Conservation (phyloP, 2,113 vertebrate species). For the Notechis scutatus region DNA sequence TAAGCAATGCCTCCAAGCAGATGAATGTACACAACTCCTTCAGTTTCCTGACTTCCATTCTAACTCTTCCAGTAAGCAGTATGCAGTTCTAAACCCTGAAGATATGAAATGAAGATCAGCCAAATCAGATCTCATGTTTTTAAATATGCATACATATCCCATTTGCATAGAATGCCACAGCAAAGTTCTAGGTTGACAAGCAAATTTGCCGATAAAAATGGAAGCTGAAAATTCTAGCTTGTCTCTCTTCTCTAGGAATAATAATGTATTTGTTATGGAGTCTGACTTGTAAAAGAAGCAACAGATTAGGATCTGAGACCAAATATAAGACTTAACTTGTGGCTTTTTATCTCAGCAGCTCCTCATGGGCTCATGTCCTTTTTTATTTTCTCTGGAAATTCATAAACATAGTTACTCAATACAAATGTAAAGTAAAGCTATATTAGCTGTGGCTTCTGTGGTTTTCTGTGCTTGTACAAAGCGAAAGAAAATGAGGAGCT, state of each 20-base stretch:
- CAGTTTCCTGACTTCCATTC: neutral
- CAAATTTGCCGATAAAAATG: neutral
- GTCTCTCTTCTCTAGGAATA: neutral
- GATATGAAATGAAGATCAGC: neutral
- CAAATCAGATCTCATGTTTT: neutral
- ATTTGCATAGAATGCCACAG: neutral
- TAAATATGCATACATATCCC: neutral
- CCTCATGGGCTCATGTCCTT: neutral
- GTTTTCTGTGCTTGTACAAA: neutral
- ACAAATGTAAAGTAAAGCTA: neutral
- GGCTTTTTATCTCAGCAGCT: neutral
- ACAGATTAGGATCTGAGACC: neutral
- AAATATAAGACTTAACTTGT: neutral
- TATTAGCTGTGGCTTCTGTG: neutral
- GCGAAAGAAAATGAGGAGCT: neutral
- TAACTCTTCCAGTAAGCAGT: neutral
- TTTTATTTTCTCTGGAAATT: neutral
- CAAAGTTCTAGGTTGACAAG: neutral
- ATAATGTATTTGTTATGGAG: neutral
- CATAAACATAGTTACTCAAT: neutral
- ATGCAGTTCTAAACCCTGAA: neutral
- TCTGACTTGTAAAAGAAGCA: neutral
- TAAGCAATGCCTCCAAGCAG: neutral
- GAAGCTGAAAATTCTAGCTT: neutral
- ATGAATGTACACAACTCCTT: neutral